Base-by-base conservation (phyloP, 1,140 invertebrate genomes). In the Copidosoma floridanum region DNA sequence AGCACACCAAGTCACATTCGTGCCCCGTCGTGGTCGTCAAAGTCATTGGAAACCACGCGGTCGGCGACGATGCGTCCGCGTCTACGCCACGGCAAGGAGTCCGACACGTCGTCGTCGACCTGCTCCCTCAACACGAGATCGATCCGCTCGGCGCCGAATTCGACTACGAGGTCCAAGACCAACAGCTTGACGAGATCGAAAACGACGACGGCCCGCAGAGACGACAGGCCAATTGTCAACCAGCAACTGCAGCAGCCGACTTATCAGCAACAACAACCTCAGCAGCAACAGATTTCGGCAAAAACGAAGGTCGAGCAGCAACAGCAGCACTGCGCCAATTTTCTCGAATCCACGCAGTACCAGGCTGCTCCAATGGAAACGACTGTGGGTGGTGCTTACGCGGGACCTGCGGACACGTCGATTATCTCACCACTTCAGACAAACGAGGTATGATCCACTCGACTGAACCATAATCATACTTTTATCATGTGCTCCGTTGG, bases 61-160 rank as follows among this genome's bases (percentile, higher is more conserved):
- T 71, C 71, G 0, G 38, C 68, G 7, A 56, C 68, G 18, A 61
- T 61, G 35, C 73, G 50, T 64, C 80, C 71, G 48, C 77, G 81
- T 63, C 53, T 68, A 2, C 82, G 80, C 7, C 79, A 81, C n/a
- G 82, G 81, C 0, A 74, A 79, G 18, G 84, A 82, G 51, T 88
- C 86, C 1, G 86, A 88, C 50, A 84, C 84, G n/a, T 83, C 82
- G 0, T 89, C 88, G 58, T 89, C 88, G 0, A 83, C 84, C 1
- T 87, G 88, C 8, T 89, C 89, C 1, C 83, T 83, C 1, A 83
- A 81, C 8, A 89, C 88, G 2, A 76, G 84, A 37, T 20, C 47
- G 0, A 53, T 57, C 35, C 61, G 53, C 38, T 5, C 54, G 21
- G 47, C 32, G 3, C 16, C 61, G 3, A 54, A 57, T 14, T 5